A percentile compares a stretch with the other conserved stretches of the same genome.
Conservation (phyloP, 2,113 vertebrate species). For the Epinephelus moara region DNA sequence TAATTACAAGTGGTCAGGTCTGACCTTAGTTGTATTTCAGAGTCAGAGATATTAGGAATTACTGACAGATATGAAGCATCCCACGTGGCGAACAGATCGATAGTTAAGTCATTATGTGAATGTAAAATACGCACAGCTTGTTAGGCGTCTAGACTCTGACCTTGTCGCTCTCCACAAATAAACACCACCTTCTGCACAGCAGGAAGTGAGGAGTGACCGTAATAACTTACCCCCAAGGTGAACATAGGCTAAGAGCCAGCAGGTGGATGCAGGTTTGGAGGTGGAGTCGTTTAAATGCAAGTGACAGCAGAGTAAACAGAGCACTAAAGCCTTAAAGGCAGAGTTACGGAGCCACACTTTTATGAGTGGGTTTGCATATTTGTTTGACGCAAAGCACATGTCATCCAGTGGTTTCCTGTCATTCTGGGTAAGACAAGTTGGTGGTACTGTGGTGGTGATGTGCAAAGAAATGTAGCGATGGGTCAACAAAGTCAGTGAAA, state of each 20-base stretch:
- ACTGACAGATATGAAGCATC: no score
- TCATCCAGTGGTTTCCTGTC: no score
- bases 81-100: not conserved
- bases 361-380: no score
- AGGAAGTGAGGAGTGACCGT: not conserved
- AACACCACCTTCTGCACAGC: not conserved
- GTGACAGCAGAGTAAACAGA: not conserved
- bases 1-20: not conserved
- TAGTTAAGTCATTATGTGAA: not conserved
- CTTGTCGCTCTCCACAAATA: not conserved
- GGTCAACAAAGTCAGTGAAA: no score
- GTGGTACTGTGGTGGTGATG: no score
- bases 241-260: not conserved
- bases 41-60: not conserved
- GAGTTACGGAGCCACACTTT: not conserved
- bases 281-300: not conserved
- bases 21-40: not conserved
- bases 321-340: not conserved
- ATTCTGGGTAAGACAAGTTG: no score
- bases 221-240: not conserved
- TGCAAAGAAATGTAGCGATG: no score
- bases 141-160: not conserved
- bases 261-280: not conserved
- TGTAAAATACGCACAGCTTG: not conserved
- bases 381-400: no score